Evolutionary conservation across 2,888 invertebrate genomes (phyloP).

Genomic region (Agonopterix heracliana): DNA sequence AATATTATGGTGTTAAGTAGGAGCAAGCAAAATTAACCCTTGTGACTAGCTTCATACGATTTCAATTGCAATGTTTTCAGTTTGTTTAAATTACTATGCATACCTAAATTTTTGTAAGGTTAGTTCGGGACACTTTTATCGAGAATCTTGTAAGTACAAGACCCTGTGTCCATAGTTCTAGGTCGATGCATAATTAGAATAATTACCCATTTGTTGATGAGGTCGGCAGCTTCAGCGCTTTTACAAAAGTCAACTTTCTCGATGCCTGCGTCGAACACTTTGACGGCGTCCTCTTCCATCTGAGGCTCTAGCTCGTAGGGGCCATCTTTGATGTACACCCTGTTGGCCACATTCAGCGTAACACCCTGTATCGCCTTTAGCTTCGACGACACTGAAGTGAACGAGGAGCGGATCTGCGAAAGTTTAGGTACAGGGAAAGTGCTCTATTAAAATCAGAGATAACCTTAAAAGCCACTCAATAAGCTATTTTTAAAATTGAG

Average conservation of each 20-base stretch:
- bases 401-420: slow-evolving; percentile 57
- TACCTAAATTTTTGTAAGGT: too few relatives aligned
- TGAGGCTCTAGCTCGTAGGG: slow-evolving; percentile 64
- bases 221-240: slow-evolving; percentile 54
- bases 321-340: slow-evolving; percentile 78
- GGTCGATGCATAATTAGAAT: neutral
- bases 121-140: too few relatives aligned
- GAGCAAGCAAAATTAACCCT: too few relatives aligned
- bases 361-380: slow-evolving; percentile 64
- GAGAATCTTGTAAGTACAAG: too few relatives aligned
- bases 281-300: slow-evolving; percentile 75
- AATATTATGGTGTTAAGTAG: too few relatives aligned
- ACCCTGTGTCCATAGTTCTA: too few relatives aligned
- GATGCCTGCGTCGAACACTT: slow-evolving; percentile 79
- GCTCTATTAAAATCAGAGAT: too few relatives aligned
- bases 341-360: slow-evolving; percentile 82
- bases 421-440: neutral
- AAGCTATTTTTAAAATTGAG: too few relatives aligned
- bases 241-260: slow-evolving; percentile 78
- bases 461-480: too few relatives aligned
- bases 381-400: slow-evolving; percentile 40
- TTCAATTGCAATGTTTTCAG: too few relatives aligned
- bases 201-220: slow-evolving; percentile 86
- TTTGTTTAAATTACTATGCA: too few relatives aligned
- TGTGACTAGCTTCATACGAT: too few relatives aligned